Base-by-base conservation (phyloP, 2,797 vertebrate genomes). In the Ctenochaetus hawaiiensis region DNA sequence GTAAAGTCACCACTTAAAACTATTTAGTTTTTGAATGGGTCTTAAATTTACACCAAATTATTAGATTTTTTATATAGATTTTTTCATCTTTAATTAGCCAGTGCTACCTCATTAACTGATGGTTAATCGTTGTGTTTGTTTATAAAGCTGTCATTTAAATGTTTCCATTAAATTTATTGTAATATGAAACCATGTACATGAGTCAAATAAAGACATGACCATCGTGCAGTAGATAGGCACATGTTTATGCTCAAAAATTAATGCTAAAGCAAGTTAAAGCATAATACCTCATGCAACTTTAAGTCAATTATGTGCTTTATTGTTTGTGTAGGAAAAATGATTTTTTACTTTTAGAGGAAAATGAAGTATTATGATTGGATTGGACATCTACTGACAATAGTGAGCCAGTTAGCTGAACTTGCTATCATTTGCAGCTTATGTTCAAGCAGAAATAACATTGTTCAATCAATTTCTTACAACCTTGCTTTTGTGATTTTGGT, bases 401-500 rank as follows among this genome's bases (percentile, higher is more conserved):
- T 41, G 17, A 11, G 5, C 34, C 26, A 22, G 4, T 45, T 41
- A 12, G 1, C 11, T 0, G 6, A 18, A 5, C 58, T 53, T 5
- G 52, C 16, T 47, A 45, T 43, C 1, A 2, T 62, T 47, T 34
- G 18, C n/a, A 44, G 53, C 12, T 72, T 16, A 41, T 37, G 23
- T 37, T 45, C 20, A 13, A 47, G 11, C 22, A 44, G 34, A 62
- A 17, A 41, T 16, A 56, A 14, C 8, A 34, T 18, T 53, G 41
- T 64, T 54, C 51, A 16, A 70, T 16, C 11, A 6, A 1, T 53
- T 30, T 2, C 34, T 72, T 52, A 67, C 56, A 11, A 6, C 49
- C 57, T 14, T 61, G 47, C 61, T 75, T 51, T 82, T 65, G 43
- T 74, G 20, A 69, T 54, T 72, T 51, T 22, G 34, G 20, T 59